Conservation (phyloP, 2,888 invertebrate species). For the Druceiella hillmani region DNA sequence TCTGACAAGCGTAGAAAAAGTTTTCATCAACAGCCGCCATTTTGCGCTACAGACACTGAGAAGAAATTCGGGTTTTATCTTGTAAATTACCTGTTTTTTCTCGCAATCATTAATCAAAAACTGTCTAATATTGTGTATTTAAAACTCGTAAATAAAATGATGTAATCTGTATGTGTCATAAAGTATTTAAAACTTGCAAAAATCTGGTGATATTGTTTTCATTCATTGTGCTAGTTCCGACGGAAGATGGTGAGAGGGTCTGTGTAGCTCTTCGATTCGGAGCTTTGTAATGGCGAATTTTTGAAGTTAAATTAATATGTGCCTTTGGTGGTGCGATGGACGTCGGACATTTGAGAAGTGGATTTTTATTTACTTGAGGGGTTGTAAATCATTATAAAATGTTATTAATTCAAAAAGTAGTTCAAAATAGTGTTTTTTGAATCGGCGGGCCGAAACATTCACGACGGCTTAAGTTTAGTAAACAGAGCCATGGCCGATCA, state of each 20-base stretch:
- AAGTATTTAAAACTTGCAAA: slow-evolving; percentile 46
- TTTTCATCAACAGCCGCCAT: slow-evolving; percentile 95
- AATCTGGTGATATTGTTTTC: slow-evolving; percentile 60
- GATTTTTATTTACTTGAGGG: slow-evolving; percentile 54
- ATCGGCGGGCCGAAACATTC: slow-evolving; percentile 55
- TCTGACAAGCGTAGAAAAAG: slow-evolving; percentile 94
- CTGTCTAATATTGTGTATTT: slow-evolving; percentile 55
- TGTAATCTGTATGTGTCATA: slow-evolving; percentile 43
- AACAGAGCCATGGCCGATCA: slow-evolving; percentile 89
- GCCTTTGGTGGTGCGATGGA: slow-evolving; percentile 70
- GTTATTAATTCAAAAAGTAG: slow-evolving; percentile 49
- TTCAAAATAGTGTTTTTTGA: slow-evolving; percentile 52
- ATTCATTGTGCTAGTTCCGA: slow-evolving; percentile 68
- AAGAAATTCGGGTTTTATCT: slow-evolving; percentile 70
- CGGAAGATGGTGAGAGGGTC: slow-evolving; percentile 71
- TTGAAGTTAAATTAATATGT: slow-evolving; percentile 69
- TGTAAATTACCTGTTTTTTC: slow-evolving; percentile 62
- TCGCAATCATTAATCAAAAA: slow-evolving; percentile 53
- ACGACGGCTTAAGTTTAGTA: slow-evolving; percentile 63
- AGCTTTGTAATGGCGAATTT: slow-evolving; percentile 78
- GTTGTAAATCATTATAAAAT: slow-evolving; percentile 52
- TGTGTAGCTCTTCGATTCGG: slow-evolving; percentile 63
- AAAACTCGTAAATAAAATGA: slow-evolving; percentile 53
- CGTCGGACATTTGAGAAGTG: slow-evolving; percentile 64
- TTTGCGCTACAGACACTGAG: slow-evolving; percentile 78